A percentile compares a stretch with the other conserved stretches of the same genome.
These are phyloP conservation scores for Aricia artaxerxes DNA, from an alignment of 2,888 invertebrate species.

Conservation along the genomic window DNA sequence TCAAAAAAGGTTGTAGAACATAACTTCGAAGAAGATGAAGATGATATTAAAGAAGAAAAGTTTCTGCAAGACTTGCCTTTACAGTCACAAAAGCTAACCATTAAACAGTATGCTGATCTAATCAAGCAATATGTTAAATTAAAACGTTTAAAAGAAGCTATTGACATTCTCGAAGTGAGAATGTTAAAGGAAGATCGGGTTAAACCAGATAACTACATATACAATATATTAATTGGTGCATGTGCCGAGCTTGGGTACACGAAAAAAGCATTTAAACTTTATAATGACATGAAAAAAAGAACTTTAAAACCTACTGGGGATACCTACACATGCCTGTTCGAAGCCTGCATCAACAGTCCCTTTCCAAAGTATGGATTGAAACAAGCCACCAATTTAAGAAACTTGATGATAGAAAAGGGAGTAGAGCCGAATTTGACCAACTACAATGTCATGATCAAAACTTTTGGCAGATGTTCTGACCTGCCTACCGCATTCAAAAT, in stretches of 20 bases:
- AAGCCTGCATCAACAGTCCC: constrained; percentile 92
- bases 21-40: constrained; percentile 70
- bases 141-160: constrained; percentile 86
- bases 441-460: constrained; percentile 95
- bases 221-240: constrained; percentile 89
- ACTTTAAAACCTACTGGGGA: constrained; percentile 84
- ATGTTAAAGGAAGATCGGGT: constrained; percentile 89
- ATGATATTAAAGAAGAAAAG: constrained; percentile 82
- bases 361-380: constrained; percentile 84
- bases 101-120: constrained; percentile 84
- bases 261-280: constrained; percentile 91
- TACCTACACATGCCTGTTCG: constrained; percentile 92
- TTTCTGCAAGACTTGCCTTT: constrained; percentile 75
- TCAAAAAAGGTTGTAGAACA: constrained; percentile 48
- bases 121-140: constrained; percentile 84
- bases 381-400: constrained; percentile 83
- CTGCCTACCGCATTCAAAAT: constrained; percentile 87
- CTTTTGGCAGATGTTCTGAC: constrained; percentile 92
- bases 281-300: constrained; percentile 89
- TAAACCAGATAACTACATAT: constrained; percentile 89
- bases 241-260: constrained; percentile 92
- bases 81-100: constrained; percentile 75
- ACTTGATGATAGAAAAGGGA: constrained; percentile 85
- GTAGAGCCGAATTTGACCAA: constrained; percentile 86
- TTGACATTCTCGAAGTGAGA: constrained; percentile 87